Conservation (phyloP, 2,888 invertebrate genomes). For the Unio delphinus region DNA sequence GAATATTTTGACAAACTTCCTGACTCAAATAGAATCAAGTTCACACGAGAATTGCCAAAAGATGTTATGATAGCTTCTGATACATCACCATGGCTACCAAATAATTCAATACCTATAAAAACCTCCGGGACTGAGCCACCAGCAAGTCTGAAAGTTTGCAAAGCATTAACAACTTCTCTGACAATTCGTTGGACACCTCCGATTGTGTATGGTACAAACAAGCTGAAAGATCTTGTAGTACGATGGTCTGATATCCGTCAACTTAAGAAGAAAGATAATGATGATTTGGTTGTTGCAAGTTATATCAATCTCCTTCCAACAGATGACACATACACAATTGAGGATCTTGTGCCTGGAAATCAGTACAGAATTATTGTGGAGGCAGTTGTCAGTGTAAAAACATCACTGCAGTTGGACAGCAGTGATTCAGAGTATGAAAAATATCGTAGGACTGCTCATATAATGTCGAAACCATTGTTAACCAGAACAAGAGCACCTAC, state of each 20-base stretch:
- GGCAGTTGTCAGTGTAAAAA: slow-evolving; percentile 70
- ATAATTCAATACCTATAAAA: slow-evolving; percentile 61
- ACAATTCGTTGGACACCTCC: slow-evolving; percentile 68
- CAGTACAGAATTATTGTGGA: slow-evolving; percentile 69
- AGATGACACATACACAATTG: slow-evolving; percentile 58
- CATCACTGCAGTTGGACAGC: slow-evolving; percentile 59
- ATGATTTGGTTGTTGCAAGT: slow-evolving; percentile 61
- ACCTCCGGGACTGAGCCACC: slow-evolving; percentile 70
- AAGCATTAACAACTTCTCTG: slow-evolving; percentile 59
- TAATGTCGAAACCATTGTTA: slow-evolving; percentile 64
- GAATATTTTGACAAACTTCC: slow-evolving; percentile 70
- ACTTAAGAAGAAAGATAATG: slow-evolving; percentile 44
- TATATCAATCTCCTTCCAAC: slow-evolving; percentile 63
- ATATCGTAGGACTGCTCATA: slow-evolving; percentile 67
- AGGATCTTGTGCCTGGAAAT: slow-evolving; percentile 65
- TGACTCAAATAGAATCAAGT: slow-evolving; percentile 60
- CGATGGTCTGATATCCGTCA: slow-evolving; percentile 67
- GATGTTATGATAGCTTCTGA: slow-evolving; percentile 58
- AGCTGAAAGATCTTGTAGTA: slow-evolving; percentile 66
- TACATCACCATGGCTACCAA: slow-evolving; percentile 68
- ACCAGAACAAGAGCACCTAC: slow-evolving; percentile 69
- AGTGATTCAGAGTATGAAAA: slow-evolving; percentile 57
- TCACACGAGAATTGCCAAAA: slow-evolving; percentile 56
- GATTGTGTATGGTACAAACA: slow-evolving; percentile 68
- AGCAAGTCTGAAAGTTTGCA: slow-evolving; percentile 54